Conservation (phyloP, 2,797 vertebrate species). For the Ispidina lecontei region DNA sequence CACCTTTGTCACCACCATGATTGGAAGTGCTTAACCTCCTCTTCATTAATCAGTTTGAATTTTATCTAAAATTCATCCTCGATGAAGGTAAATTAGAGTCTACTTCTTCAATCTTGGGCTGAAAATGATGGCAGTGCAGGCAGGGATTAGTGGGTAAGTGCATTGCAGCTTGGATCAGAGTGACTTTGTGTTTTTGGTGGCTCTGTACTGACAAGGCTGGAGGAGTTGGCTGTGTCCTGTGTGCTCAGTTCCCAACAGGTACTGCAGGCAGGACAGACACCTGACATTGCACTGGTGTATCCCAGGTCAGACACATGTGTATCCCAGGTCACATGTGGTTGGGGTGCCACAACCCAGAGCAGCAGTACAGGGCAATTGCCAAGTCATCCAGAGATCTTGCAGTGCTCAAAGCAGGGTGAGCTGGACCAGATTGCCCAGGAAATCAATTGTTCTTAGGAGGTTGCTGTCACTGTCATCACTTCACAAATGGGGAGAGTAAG, state of each 20-base stretch:
- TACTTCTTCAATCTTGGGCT: not conserved
- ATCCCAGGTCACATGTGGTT: rapidly evolving
- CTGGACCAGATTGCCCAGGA: not conserved
- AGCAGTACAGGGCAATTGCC: not conserved
- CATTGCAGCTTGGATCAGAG: not conserved
- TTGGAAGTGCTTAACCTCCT: slow-evolving; percentile 55
- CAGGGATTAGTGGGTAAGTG: not conserved
- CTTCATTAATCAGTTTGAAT: slow-evolving; percentile 66
- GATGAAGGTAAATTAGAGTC: not conserved
- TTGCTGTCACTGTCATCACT: not conserved
- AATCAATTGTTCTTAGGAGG: not conserved
- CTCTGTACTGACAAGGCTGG: not conserved
- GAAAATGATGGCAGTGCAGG: not conserved
- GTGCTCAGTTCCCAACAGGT: not conserved
- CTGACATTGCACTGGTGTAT: rapidly evolving
- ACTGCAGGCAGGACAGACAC: rapidly evolving
- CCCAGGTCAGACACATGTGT: rapidly evolving
- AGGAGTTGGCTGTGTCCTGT: not conserved
- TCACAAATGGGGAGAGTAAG: not conserved
- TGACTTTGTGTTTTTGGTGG: not conserved
- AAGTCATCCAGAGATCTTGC: not conserved
- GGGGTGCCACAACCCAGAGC: not conserved
- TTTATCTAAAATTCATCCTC: slow-evolving; percentile 37
- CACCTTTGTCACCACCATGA: not conserved
- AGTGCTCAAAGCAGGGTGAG: not conserved